Conservation (phyloP, 2,888 invertebrate species). For the Eretmocerus hayati region DNA sequence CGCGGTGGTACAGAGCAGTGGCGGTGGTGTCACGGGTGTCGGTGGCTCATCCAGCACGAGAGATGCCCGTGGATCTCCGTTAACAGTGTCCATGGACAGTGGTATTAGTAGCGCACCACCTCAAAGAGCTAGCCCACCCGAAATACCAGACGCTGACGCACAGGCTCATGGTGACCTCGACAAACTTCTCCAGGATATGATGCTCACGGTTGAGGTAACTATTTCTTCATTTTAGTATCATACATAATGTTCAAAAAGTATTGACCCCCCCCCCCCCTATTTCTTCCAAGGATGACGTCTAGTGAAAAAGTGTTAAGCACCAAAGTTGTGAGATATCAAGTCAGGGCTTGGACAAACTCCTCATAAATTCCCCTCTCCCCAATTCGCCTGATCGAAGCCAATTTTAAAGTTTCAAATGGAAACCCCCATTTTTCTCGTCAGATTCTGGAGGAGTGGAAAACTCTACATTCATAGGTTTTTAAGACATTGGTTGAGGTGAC, state of each 20-base stretch:
- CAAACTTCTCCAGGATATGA: constrained; percentile 78
- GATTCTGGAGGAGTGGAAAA: no score
- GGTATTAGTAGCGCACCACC: constrained; percentile 67
- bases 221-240: background rate
- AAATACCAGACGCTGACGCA: constrained; percentile 35
- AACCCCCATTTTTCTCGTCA: no score
- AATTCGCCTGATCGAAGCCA: no score
- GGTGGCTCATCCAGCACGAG: background rate
- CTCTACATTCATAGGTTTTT: no score
- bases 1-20: constrained; percentile 50
- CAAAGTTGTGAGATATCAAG: no score
- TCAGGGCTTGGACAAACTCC: no score
- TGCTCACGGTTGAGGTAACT: constrained; percentile 79
- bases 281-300: no score
- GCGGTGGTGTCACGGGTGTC: background rate
- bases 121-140: constrained; percentile 43
- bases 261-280: no score
- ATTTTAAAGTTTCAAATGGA: no score
- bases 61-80: constrained; percentile 53
- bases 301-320: no score
- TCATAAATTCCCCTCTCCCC: background rate
- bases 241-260: no score
- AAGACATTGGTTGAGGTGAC: no score
- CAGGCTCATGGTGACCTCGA: constrained; percentile 66
- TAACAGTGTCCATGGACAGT: constrained; percentile 85